Evolutionary conservation across 2,797 vertebrate species (phyloP).

Genomic region (Morelia viridis): DNA sequence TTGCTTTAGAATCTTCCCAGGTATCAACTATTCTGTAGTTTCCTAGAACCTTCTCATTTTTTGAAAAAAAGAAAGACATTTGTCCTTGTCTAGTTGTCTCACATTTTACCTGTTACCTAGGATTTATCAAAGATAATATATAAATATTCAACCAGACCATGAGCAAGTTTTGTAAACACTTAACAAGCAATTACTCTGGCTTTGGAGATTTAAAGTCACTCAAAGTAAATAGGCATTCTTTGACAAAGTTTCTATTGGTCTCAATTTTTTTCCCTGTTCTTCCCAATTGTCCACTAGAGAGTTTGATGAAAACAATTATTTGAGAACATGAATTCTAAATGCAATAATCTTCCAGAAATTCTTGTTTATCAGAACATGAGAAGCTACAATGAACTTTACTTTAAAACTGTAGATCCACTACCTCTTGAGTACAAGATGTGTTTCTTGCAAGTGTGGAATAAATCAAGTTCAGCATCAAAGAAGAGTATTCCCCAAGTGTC

Average conservation of each 20-base stretch:
- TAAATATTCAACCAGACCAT: too few relatives aligned
- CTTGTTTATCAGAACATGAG: neutral
- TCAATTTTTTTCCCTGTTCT: neutral
- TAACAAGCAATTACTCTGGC: too few relatives aligned
- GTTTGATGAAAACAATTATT: neutral
- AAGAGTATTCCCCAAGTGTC: conserved; percentile 32
- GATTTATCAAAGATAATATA: too few relatives aligned
- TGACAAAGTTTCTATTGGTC: neutral
- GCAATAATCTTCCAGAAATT: neutral
- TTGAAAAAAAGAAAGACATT: too few relatives aligned
- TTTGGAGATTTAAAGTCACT: too few relatives aligned
- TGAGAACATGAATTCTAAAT: neutral
- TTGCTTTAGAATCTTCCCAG: neutral
- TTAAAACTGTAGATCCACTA: neutral
- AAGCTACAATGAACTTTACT: neutral
- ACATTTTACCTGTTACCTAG: too few relatives aligned
- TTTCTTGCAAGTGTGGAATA: neutral
- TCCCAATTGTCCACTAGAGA: neutral
- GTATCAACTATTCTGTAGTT: neutral
- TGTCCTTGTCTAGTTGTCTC: too few relatives aligned
- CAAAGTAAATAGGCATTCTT: neutral
- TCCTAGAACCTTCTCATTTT: too few relatives aligned
- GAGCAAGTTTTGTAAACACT: too few relatives aligned
- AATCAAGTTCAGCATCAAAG: conserved; percentile 15
- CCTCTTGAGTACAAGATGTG: neutral